Percentiles rank a stretch among this genome's conserved stretches.
These are phyloP conservation scores for Apostichopus californicus DNA, from an alignment of 35 echinoderm and acorn worm species.

Conservation along the genomic window DNA sequence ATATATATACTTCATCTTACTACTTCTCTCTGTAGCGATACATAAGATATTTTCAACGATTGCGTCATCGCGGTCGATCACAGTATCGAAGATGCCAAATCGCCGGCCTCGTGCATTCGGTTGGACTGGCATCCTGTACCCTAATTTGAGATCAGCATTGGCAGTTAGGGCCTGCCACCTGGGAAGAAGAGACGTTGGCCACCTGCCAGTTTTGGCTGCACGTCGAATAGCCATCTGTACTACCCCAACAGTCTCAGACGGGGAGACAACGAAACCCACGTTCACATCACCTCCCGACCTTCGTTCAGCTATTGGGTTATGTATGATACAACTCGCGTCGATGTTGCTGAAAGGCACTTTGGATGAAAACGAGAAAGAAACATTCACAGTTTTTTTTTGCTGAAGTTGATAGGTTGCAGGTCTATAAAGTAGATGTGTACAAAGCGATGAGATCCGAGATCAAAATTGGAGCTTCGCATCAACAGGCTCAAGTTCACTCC, in stretches of 20 bases:
- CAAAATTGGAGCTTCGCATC: no score
- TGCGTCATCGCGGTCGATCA: background rate
- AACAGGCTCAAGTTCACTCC: no score
- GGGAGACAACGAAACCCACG: background rate
- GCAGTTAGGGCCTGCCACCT: background rate
- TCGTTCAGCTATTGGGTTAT: slow-evolving; percentile 17
- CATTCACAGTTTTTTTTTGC: no score
- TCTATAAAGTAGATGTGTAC: no score
- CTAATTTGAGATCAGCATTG: background rate
- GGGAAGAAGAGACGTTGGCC: background rate
- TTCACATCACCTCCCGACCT: background rate
- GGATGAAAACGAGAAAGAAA: background rate
- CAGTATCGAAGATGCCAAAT: slow-evolving; percentile 13
- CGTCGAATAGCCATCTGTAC: background rate
- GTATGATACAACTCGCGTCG: slow-evolving; percentile 8
- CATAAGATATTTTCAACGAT: slow-evolving; percentile 17
- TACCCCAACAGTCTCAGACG: background rate
- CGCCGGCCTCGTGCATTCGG: slow-evolving; percentile 2
- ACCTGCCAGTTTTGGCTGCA: slow-evolving; percentile 22
- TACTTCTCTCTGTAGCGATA: slow-evolving; percentile 29
- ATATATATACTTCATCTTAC: background rate
- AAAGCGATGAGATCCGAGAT: no score
- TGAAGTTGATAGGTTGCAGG: no score
- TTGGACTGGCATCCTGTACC: slow-evolving; percentile 2
- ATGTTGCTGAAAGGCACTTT: background rate